These are phyloP conservation scores for Nebria ingens DNA, from an alignment of 1,140 invertebrate genomes.

Conservation along the genomic window DNA sequence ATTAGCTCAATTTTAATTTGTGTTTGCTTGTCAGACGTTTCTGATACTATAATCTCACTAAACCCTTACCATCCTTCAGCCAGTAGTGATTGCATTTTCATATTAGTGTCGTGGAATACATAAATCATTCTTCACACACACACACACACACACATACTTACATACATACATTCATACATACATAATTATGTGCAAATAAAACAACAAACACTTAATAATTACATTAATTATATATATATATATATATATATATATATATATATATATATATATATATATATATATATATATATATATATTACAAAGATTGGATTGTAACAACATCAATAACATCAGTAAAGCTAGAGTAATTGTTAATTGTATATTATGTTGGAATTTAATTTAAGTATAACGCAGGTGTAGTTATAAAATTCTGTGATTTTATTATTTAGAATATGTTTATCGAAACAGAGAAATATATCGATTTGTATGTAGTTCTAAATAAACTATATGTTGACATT, in stretches of 20 bases:
- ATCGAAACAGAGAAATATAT: not conserved
- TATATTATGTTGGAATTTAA: not conserved
- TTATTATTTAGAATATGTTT: conserved; percentile 3
- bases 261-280: not conserved
- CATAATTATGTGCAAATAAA: not conserved
- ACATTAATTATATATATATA: not conserved
- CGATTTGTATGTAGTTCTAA: no score
- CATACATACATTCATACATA: not conserved
- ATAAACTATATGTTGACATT: not conserved
- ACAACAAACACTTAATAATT: not conserved
- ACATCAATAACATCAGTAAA: no score
- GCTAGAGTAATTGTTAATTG: not conserved
- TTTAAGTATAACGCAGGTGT: not conserved
- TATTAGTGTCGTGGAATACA: not conserved
- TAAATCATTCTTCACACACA: no score
- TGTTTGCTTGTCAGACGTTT: not conserved
- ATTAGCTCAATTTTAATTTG: not conserved
- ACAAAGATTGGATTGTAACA: not conserved
- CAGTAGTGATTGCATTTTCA: not conserved
- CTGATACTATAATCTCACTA: not conserved
- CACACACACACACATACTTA: not conserved
- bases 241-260: not conserved
- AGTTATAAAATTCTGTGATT: conserved; percentile 5
- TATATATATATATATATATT: not conserved
- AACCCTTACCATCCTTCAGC: no score